Conservation (phyloP, 2,888 invertebrate species). For the Megaustenia siamemsis region DNA sequence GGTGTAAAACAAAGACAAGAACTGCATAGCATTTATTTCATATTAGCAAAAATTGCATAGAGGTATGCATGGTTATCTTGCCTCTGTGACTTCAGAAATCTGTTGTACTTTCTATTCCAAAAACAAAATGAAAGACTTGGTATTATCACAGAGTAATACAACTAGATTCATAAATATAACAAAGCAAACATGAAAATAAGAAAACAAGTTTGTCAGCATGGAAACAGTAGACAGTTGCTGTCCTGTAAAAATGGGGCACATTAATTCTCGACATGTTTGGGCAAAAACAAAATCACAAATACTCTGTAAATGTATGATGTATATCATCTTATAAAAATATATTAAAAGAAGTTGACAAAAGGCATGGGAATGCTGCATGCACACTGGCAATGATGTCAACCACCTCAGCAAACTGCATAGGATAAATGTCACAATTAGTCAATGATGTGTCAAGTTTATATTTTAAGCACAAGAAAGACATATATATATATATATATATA, state of each 20-base stretch:
- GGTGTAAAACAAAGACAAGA: background rate
- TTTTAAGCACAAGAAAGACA: background rate
- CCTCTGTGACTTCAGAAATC: background rate
- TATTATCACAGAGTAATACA: constrained; percentile 22
- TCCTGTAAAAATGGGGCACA: constrained; percentile 1
- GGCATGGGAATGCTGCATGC: constrained; percentile 1
- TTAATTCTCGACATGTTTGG: background rate
- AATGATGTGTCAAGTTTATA: background rate
- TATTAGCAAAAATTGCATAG: background rate
- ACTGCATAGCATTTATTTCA: background rate
- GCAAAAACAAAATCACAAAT: background rate
- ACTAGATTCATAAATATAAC: background rate
- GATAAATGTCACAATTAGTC: background rate
- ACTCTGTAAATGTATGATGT: background rate
- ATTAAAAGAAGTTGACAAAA: background rate
- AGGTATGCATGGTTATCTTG: background rate
- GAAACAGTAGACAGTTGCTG: background rate
- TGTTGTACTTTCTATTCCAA: background rate
- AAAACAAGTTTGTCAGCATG: background rate
- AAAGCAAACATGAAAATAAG: background rate
- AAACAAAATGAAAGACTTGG: constrained; percentile 32
- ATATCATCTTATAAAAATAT: background rate
- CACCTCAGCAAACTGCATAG: background rate
- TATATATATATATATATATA: background rate
- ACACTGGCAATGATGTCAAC: background rate